phyloP scores from a whole-genome alignment of 2,113 vertebrate species.

The Fregata magnificens region DNA sequence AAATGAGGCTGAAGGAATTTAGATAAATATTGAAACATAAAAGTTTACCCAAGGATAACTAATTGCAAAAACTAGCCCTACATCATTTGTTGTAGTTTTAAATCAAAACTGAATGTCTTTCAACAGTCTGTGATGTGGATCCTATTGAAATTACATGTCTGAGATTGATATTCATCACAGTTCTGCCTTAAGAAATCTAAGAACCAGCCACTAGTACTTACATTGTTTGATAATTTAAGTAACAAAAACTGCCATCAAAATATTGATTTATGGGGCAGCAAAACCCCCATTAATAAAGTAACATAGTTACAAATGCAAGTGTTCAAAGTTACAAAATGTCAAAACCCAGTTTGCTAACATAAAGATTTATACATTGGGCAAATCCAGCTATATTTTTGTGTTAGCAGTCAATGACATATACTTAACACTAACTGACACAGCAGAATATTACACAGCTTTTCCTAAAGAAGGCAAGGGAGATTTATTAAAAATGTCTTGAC shows the following conservation, averaged over 20 bases:
- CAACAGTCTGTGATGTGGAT: not conserved
- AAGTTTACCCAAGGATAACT: not conserved
- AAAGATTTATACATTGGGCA: not conserved
- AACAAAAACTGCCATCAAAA: not conserved
- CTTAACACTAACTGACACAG: not conserved
- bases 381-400: not conserved
- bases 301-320: rapidly evolving
- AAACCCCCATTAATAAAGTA: not conserved
- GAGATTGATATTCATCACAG: not conserved
- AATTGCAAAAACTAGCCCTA: not conserved
- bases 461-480: not conserved
- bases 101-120: not conserved
- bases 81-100: not conserved
- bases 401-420: not conserved
- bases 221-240: not conserved
- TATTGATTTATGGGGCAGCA: not conserved
- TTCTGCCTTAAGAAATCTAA: not conserved
- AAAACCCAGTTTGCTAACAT: not conserved
- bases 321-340: not conserved
- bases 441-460: not conserved
- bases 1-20: not conserved
- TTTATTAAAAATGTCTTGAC: not conserved
- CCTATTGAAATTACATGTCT: not conserved
- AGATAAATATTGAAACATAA: not conserved
- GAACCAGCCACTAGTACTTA: not conserved